phyloP scores from a whole-genome alignment of 2,113 vertebrate genomes.

The Cyanocitta stelleri region DNA sequence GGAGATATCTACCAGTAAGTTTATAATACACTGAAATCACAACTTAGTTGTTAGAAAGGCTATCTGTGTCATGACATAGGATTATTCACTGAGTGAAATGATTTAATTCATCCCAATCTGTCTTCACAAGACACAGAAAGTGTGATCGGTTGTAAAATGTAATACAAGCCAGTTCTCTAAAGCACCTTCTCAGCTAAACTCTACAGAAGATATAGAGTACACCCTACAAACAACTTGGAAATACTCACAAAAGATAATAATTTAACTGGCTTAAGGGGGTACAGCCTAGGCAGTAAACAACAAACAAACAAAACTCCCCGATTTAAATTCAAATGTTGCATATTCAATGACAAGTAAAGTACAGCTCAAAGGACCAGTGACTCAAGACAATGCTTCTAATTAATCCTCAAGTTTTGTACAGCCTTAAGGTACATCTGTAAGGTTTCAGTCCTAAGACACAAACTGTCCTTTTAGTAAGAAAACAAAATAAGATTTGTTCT shows the following conservation, averaged over 20 bases:
- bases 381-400: not conserved
- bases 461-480: not conserved
- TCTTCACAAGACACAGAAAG: not conserved
- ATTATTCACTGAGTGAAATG: not conserved
- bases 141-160: not conserved
- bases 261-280: not conserved
- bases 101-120: not conserved
- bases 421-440: not conserved
- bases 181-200: not conserved
- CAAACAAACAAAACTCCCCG: rapidly evolving
- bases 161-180: not conserved
- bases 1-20: not conserved
- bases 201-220: not conserved
- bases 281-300: not conserved
- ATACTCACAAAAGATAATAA: not conserved
- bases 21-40: not conserved
- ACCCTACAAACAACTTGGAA: not conserved
- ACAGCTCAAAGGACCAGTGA: not conserved
- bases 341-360: not conserved
- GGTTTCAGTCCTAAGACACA: not conserved
- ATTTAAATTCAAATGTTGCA: not conserved
- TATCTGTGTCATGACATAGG: not conserved
- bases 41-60: not conserved
- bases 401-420: not conserved
- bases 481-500: not conserved